Evolutionary conservation across 1,140 invertebrate genomes (phyloP).

Genomic region (Caenorhabditis latens): DNA sequence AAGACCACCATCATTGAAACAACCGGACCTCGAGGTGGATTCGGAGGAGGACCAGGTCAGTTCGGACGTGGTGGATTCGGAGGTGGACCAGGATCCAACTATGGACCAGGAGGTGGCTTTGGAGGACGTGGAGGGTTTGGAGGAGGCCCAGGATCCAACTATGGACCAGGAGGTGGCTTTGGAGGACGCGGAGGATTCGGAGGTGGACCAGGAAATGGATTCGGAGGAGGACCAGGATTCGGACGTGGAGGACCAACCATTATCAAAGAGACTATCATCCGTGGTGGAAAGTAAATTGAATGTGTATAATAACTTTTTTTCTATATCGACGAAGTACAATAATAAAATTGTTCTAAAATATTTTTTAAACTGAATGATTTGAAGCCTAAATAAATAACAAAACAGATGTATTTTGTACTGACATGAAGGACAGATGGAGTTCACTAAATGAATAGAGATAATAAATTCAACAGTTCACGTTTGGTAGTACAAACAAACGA

Average conservation of each 20-base stretch:
- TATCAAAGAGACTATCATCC: conserved; percentile 30
- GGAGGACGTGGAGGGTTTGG: conserved; percentile 20
- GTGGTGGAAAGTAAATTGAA: conserved; percentile 35
- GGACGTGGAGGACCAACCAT: conserved; percentile 31
- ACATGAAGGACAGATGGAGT: too few relatives aligned
- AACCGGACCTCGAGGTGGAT: neutral
- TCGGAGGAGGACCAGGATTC: conserved; percentile 32
- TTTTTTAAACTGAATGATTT: too few relatives aligned
- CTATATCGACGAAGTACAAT: neutral
- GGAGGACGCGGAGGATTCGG: neutral
- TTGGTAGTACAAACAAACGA: too few relatives aligned
- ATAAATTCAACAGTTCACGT: too few relatives aligned
- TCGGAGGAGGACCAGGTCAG: conserved; percentile 21
- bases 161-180: neutral
- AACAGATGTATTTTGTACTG: too few relatives aligned
- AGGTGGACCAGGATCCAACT: conserved; percentile 9
- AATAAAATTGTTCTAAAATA: neutral
- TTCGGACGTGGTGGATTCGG: conserved; percentile 39
- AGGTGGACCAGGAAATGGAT: conserved; percentile 35
- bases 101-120: conserved; percentile 15
- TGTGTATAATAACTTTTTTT: neutral
- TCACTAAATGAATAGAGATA: too few relatives aligned
- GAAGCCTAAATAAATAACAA: too few relatives aligned
- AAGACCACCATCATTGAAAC: conserved; percentile 36
- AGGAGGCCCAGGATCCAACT: neutral